Base-by-base conservation (phyloP, 2,797 vertebrate species). In the Hylomyscus alleni region DNA sequence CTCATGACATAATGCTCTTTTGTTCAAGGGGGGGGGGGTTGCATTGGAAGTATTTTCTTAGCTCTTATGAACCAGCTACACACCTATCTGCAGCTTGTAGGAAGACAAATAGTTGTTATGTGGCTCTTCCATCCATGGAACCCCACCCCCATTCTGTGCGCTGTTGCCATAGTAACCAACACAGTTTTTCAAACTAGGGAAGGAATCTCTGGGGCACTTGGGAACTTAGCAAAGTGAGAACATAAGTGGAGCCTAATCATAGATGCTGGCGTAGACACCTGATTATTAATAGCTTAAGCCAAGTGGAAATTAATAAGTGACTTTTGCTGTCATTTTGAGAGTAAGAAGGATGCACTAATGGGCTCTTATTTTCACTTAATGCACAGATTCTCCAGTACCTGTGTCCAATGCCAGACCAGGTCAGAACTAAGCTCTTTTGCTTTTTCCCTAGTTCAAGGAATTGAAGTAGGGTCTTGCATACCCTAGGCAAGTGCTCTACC, bases 91-190 rank as follows among this genome's bases (percentile, higher is more conserved):
- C 26, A 29, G 69, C 94, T 31, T 76, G 40, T n/a, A 50, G 47
- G 95, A 86, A 72, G 72, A 92, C 85, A 76, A 22, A 92, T 52
- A 56, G 72, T 90, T 78, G 67, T n/a, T 90, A 89, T 72, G 88
- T 89, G 40, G 47, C 90, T 96, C 83, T 91, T 7, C 0, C 76
- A 84, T 91, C 47, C 73, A 31, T 5, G 62, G 88, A 96, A 95
- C 88, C 20, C 56, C 26, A 3, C 72, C 76, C 29, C 75, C 52
- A 3, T 19, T 65, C 86, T 5, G 1, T 44, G 65, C 69, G 12
- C 65, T 40, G 96, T 97, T 96, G 73, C 90, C 87, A 95, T 97
- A 73, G 97, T 76, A 95, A 97, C 96, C 3, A 6, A 85, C 96
- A 60, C 88, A 92, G 58, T 94, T 95, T 90, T 93, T 96, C 83